Evolutionary conservation across 2,797 vertebrate species (phyloP), one percentile per base, ranked within the genome.

Genomic region (Cyclopterus lumpus): DNA sequence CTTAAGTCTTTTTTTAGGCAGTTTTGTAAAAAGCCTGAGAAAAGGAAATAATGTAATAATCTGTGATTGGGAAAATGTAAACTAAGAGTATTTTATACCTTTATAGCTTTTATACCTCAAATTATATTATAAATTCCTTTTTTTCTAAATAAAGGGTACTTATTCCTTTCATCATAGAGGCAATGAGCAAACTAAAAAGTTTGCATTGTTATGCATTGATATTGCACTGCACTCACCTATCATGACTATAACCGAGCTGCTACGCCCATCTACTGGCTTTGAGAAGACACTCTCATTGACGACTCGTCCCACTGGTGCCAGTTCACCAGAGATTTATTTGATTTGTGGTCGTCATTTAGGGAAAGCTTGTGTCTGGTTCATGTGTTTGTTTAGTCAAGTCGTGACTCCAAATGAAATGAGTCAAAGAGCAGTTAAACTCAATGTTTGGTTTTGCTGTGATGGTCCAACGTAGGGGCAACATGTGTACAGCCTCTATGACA

Each of bases 21-120:
- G 22, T 54, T 81, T 84, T 68, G 65, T 20, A 63, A 71, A 83
- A 65, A 22, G 48, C 54, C 24, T 67, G 5, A 67, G 6, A 36
- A 32, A 70, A 36, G n/a, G 40, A 74, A 60, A 51, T 6, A 0
- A 2, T 26, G 59, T 11, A 44, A 55, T 38, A 68, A 32, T n/a
- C 34, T 58, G 14, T 30, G 9, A 38, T 26, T 34, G 24, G 62
- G 14, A 67, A 30, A 51, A 49, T 61, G 15, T 18, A 61, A 63
- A 65, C 57, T 26, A n/a, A 20, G 24, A 59, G 18, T 14, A n/a
- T n/a, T n/a, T n/a, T n/a, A n/a, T n/a, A n/a, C n/a, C n/a, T n/a
- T n/a, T n/a, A 32, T 26, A 24, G 11, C 34, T 70, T 42, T 61
- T 30, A 2, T 32, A 2, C 5, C 38, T 75, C 6, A 26, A 8